Evolutionary conservation across 2,113 vertebrate genomes (phyloP), one percentile per base, ranked within the genome.

Genomic region (Hiodon tergisus): DNA sequence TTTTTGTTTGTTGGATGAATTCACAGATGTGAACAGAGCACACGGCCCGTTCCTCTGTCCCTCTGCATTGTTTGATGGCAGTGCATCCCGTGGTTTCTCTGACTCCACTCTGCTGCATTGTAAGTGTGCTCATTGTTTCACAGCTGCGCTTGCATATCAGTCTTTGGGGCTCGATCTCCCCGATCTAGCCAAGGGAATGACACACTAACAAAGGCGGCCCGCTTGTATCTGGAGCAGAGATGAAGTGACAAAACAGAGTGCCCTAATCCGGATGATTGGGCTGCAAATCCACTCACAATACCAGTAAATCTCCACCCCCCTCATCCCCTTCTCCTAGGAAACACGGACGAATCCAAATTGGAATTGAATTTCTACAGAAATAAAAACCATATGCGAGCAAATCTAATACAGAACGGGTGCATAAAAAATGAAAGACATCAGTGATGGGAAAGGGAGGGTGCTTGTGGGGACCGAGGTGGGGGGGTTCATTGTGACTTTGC

Each of bases 211-310:
- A 87, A 87, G 88, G 84, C 78, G 74, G 50, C 58, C 68, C 70
- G 47, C 5, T 69, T 74, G 60, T 84, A 78, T 78, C 77, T 78
- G 74, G 78, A 72, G 81, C 46, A 62, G 78, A 76, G 66, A 86
- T 81, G 80, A 83, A 69, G 79, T 82, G 81, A 83, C 82, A 83
- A 80, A 87, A 81, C 73, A 72, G 54, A 74, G 76, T 77, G 59
- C 65, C 72, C 76, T 82, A 79, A 87, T 88, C 83, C 85, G 71
- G 62, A 85, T 83, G 87, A 87, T 80, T 83, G 77, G 81, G 71
- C 58, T 71, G 69, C 67, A 77, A 82, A 88, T 86, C 83, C 80
- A 82, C 80, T 87, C 83, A 82, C 81, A 79, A 81, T 78, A 74
- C 72, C 74, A 71, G 6, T 57, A 82, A 84, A 81, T 71, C 80